These are phyloP conservation scores for Miichthys miiuy DNA, from an alignment of 2,797 vertebrate genomes.

Conservation along the genomic window DNA sequence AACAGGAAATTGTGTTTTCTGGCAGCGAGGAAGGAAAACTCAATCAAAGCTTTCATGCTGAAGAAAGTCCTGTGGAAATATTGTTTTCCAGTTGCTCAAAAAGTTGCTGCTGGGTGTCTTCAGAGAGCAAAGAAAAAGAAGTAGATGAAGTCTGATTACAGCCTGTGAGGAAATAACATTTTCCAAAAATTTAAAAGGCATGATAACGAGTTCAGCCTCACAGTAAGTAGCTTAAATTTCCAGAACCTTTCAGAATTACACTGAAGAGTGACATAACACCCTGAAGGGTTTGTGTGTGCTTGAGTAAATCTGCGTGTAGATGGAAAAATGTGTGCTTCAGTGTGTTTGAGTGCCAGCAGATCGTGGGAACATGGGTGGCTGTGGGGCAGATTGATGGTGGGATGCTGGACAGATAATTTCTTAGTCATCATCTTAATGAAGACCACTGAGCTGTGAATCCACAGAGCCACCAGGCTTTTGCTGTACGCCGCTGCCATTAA, in stretches of 20 bases:
- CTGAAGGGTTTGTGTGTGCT: conserved; percentile 33
- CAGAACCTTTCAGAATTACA: conserved; percentile 40
- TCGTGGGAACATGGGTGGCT: conserved; percentile 60
- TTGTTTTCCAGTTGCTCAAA: neutral
- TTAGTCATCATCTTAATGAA: conserved; percentile 71
- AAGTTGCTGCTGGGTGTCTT: conserved; percentile 21
- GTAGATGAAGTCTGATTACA: conserved; percentile 9
- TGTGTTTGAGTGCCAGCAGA: conserved; percentile 51
- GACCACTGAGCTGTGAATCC: conserved; percentile 66
- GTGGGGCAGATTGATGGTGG: conserved; percentile 66
- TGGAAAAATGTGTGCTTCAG: conserved; percentile 5
- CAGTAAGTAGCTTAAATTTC: conserved; percentile 60
- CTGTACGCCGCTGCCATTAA: conserved; percentile 27
- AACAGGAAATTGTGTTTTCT: conserved; percentile 7
- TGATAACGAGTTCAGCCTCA: conserved; percentile 18
- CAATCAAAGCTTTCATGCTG: neutral
- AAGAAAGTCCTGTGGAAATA: conserved; percentile 4
- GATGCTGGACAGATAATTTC: conserved; percentile 68
- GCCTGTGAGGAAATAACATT: conserved; percentile 36
- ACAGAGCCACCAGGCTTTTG: conserved; percentile 56
- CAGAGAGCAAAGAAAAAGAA: conserved; percentile 13
- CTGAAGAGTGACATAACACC: conserved; percentile 49
- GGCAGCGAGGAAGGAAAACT: neutral
- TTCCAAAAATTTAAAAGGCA: conserved; percentile 46
- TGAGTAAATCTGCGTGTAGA: conserved; percentile 35